These are phyloP conservation scores for Lamprotornis superbus DNA, from an alignment of 2,113 vertebrate species.

Conservation along the genomic window DNA sequence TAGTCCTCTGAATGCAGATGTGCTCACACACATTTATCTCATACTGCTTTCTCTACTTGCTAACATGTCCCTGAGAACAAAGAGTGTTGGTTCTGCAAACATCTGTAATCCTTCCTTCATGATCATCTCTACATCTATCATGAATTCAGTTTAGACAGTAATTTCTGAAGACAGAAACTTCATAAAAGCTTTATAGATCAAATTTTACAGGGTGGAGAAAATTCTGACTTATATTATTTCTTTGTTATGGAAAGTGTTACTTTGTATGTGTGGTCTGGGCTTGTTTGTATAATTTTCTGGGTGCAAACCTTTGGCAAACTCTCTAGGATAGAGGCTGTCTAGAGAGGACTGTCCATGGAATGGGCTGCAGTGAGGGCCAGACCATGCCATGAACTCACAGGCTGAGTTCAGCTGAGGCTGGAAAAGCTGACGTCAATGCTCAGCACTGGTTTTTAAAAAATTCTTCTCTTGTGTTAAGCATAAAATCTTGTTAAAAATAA, in stretches of 20 bases:
- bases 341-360: rapidly evolving
- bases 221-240: neutral
- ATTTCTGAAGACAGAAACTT: neutral
- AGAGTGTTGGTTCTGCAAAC: neutral
- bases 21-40: rapidly evolving
- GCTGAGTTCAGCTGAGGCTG: neutral
- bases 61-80: neutral
- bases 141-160: neutral
- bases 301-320: neutral
- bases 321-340: neutral
- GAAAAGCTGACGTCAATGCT: conserved; percentile 28
- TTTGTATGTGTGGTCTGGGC: neutral
- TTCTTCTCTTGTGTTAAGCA: conserved; percentile 20
- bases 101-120: neutral
- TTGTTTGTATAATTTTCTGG: neutral
- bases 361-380: neutral
- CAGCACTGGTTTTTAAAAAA: neutral
- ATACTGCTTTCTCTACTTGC: neutral
- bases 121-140: neutral
- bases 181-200: neutral
- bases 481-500: conserved; percentile 71
- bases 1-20: neutral
- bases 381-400: rapidly evolving
- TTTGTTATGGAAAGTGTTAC: neutral
- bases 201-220: neutral